Conservation (phyloP, 2,797 vertebrate genomes). For the Taenioides sp. region DNA sequence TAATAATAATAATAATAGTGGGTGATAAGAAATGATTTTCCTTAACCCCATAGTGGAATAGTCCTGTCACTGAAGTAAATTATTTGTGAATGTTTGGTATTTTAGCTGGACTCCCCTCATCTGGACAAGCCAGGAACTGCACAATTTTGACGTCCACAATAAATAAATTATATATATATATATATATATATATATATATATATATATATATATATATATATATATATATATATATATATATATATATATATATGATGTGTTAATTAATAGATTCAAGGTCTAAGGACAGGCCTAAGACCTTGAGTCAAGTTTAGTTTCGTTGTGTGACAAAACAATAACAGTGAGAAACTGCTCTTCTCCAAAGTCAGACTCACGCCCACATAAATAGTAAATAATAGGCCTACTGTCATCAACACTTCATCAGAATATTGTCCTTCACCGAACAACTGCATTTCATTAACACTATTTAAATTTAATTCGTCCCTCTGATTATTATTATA, state of each 20-base stretch:
- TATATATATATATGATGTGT: no score
- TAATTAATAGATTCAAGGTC: no score
- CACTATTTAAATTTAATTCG: background rate
- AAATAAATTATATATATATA: no score
- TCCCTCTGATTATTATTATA: no score
- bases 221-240: no score
- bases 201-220: no score
- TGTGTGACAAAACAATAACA: conserved; percentile 59
- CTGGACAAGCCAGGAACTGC: conserved; percentile 72
- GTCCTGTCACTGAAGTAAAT: background rate
- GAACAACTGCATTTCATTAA: background rate
- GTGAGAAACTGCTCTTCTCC: conserved; percentile 7
- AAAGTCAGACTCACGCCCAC: conserved; percentile 37
- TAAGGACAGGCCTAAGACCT: background rate
- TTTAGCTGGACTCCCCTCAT: conserved; percentile 70
- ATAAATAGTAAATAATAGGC: conserved; percentile 12
- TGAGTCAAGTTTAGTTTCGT: conserved; percentile 9
- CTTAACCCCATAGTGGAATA: no score
- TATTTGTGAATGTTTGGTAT: background rate
- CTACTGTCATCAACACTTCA: conserved; percentile 19
- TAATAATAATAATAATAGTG: no score
- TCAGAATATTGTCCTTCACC: background rate
- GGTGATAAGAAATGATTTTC: no score
- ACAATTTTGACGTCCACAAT: conserved; percentile 14
- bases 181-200: no score